Evolutionary conservation across 2,888 invertebrate species (phyloP).

Genomic region (Cyclophora albipunctata): DNA sequence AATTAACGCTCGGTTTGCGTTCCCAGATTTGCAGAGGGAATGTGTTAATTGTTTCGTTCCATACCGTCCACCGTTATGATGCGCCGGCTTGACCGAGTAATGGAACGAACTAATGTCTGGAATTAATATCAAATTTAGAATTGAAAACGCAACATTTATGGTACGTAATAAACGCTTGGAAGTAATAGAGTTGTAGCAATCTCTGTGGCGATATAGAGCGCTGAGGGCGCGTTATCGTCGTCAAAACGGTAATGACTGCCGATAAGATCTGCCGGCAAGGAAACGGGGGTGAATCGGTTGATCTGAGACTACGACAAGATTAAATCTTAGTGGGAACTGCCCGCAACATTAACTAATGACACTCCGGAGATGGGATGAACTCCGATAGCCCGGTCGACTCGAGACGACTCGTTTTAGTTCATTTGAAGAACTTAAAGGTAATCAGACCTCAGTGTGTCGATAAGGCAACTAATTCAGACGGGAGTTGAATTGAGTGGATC

Average conservation of each 20-base stretch:
- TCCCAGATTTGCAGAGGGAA: slow-evolving; percentile 39
- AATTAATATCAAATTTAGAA: slow-evolving; percentile 17
- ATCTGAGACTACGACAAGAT: slow-evolving; percentile 47
- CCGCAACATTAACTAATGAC: slow-evolving; percentile 67
- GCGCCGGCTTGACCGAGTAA: slow-evolving; percentile 35
- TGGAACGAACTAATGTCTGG: slow-evolving; percentile 21
- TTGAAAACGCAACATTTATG: slow-evolving; percentile 22
- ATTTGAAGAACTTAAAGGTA: slow-evolving; percentile 37
- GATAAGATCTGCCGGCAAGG: slow-evolving; percentile 38
- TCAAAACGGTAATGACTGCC: slow-evolving; percentile 47
- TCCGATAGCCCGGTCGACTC: slow-evolving; percentile 38
- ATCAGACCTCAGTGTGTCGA: slow-evolving; percentile 31
- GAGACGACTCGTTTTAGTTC: slow-evolving; percentile 41
- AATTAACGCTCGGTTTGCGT: slow-evolving; percentile 31
- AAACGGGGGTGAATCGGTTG: slow-evolving; percentile 41
- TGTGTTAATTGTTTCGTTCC: slow-evolving; percentile 48
- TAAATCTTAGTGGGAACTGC: slow-evolving; percentile 52
- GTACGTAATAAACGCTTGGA: slow-evolving; percentile 30
- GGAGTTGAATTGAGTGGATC: background rate
- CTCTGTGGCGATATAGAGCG: slow-evolving; percentile 26
- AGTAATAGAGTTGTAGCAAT: slow-evolving; percentile 45
- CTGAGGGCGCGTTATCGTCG: slow-evolving; percentile 41
- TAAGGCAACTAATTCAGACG: slow-evolving; percentile 10
- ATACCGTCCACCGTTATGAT: slow-evolving; percentile 26
- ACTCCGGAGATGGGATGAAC: slow-evolving; percentile 42